Evolutionary conservation across 2,113 vertebrate species (phyloP), one percentile per base, ranked within the genome.

Genomic region (Urocolius indicus): DNA sequence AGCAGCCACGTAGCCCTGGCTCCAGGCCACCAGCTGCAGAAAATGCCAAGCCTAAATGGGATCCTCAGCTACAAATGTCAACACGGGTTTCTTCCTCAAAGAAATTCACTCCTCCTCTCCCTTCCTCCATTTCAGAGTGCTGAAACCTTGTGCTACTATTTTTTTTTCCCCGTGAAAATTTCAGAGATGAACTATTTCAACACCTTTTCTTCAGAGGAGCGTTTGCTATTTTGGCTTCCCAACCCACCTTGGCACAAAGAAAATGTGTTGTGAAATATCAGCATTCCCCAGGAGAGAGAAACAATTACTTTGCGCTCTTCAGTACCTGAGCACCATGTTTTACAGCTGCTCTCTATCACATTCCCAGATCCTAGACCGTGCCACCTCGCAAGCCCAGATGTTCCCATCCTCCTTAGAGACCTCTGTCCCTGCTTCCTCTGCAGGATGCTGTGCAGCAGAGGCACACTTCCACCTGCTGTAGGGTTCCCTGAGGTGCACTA

Each of bases 141-240:
- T 90, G 43, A 89, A 84, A 86, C 17, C 21, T 63, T 55, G 19
- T 34, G 41, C 62, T 83, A 30, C 11, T 8, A 41, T 43, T 20
- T 19, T 24, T 38, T 34, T 79, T 45, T 2, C 4, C 8, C 2
- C 13, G 18, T 43, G 5, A 84, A 89, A 45, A 59, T 66, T 69
- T 87, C 67, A 5, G 16, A 87, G 55, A 51, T 46, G 0, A 95
- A 93, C 49, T 83, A 83, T 78, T 94, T 86, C 79, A 63, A 83
- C 4, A 19, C 16, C 20, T 46, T 87, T 74, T 65, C 55, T 92
- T 95, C 30, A 9, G 55, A 91, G 67, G 15, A 88, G 24, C 51
- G 0, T 51, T 95, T 90, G 77, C 65, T 95, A 62, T 86, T 94
- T 93, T 71, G 68, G 85, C 72, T 91, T 85, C 54, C 32, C 78